Conservation (phyloP, 2,113 vertebrate genomes). For the Nematolebias whitei region DNA sequence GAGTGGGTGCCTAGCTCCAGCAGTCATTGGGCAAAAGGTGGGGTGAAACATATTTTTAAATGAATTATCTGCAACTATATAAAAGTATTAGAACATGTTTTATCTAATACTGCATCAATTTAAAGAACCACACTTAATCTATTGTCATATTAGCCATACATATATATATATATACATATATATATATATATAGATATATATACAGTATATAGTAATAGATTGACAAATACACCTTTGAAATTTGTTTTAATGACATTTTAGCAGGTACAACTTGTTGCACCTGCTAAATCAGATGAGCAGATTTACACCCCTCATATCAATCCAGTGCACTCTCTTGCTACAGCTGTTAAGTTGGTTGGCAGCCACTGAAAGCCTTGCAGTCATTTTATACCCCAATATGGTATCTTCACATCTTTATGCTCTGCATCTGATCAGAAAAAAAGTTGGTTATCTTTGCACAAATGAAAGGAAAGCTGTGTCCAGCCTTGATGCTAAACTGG, state of each 20-base stretch:
- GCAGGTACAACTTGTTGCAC: neutral
- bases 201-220: neutral
- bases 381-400: neutral
- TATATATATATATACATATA: too few species aligned
- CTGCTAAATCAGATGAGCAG: slow-evolving; percentile 6
- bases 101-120: neutral
- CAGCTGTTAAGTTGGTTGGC: slow-evolving; percentile 22
- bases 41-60: too few species aligned
- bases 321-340: slow-evolving; percentile 1
- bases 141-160: neutral
- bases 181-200: too few species aligned
- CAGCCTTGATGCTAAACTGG: neutral
- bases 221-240: neutral
- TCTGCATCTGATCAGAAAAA: neutral
- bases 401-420: neutral
- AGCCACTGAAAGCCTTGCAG: slow-evolving; percentile 3
- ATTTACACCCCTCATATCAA: neutral
- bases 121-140: neutral
- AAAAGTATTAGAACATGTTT: slow-evolving; percentile 19
- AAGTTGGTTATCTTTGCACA: neutral
- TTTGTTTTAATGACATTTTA: neutral
- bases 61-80: too few species aligned
- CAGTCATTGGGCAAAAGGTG: too few species aligned
- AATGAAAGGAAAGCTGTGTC: neutral
- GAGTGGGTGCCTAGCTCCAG: too few species aligned